phyloP scores from a whole-genome alignment of 1,140 invertebrate genomes.

The Halictus rubicundus region DNA sequence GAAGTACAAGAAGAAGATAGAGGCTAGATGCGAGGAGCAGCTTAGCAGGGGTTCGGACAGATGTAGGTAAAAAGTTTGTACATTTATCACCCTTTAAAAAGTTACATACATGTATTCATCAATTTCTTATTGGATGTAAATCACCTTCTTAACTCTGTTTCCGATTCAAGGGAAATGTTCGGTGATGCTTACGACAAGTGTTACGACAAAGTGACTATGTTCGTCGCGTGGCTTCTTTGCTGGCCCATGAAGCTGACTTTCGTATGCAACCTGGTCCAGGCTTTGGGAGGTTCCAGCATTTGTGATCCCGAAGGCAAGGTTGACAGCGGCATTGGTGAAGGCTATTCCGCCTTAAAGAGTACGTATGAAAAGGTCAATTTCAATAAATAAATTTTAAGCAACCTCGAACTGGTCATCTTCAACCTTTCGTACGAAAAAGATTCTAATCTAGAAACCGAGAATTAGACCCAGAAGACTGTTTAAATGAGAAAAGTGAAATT shows the following conservation, averaged over 20 bases:
- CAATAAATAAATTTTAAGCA: no score
- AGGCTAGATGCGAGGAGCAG: conserved; percentile 83
- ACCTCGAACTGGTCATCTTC: no score
- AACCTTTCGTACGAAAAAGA: no score
- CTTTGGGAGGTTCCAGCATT: conserved; percentile 73
- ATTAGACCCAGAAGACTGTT: no score
- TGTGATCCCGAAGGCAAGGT: conserved; percentile 83
- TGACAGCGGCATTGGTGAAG: conserved; percentile 84
- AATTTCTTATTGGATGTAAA: no score
- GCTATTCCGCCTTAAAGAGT: conserved; percentile 83
- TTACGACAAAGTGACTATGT: conserved; percentile 80
- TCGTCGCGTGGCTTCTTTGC: conserved; percentile 83
- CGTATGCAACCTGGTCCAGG: conserved; percentile 84
- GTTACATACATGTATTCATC: no score
- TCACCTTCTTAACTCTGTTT: background rate
- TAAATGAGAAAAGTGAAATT: no score
- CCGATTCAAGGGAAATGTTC: conserved; percentile 81
- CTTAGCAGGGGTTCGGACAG: conserved; percentile 77
- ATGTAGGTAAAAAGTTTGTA: conserved; percentile 67
- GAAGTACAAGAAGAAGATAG: conserved; percentile 83
- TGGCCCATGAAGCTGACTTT: conserved; percentile 87
- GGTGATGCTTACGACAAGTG: conserved; percentile 82
- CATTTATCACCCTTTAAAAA: no score
- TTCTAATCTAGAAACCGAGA: no score
- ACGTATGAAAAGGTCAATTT: background rate